Conservation (phyloP, 2,113 vertebrate genomes). For the Orientallactaga bullata region DNA sequence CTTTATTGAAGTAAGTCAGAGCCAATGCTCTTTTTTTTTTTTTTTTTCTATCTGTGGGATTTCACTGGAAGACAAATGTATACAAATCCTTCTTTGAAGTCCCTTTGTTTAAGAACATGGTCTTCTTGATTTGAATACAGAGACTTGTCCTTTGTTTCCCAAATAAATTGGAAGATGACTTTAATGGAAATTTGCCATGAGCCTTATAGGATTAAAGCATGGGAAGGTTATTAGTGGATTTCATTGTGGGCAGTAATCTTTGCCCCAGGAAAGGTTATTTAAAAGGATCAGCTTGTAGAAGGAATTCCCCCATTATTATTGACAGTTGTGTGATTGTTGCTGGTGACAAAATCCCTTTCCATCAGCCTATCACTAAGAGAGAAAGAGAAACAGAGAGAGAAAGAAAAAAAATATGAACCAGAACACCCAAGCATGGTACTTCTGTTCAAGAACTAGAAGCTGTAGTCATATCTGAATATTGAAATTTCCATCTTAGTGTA, state of each 20-base stretch:
- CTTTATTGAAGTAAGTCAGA: neutral
- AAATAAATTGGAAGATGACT: conserved; percentile 45
- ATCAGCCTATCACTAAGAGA: neutral
- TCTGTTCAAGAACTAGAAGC: neutral
- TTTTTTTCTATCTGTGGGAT: neutral
- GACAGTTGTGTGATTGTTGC: neutral
- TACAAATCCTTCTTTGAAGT: conserved; percentile 43
- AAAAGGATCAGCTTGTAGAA: conserved; percentile 23
- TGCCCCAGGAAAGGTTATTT: conserved; percentile 56
- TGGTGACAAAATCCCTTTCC: conserved; percentile 42
- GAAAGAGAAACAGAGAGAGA: neutral
- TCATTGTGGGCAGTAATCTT: conserved; percentile 31
- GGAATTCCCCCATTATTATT: conserved; percentile 42
- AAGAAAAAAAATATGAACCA: neutral
- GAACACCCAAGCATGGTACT: neutral
- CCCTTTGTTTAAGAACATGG: conserved; percentile 17
- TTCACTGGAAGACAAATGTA: neutral
- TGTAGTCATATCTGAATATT: neutral
- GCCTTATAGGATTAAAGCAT: conserved; percentile 54
- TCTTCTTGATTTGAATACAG: conserved; percentile 46
- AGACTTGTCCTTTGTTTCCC: conserved; percentile 19
- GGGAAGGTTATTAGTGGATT: conserved; percentile 39
- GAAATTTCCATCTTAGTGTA: neutral
- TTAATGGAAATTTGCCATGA: conserved; percentile 49
- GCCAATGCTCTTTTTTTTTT: neutral